Evolutionary conservation across 1,140 invertebrate genomes (phyloP).

Genomic region (Aphelenchoides fujianensis): DNA sequence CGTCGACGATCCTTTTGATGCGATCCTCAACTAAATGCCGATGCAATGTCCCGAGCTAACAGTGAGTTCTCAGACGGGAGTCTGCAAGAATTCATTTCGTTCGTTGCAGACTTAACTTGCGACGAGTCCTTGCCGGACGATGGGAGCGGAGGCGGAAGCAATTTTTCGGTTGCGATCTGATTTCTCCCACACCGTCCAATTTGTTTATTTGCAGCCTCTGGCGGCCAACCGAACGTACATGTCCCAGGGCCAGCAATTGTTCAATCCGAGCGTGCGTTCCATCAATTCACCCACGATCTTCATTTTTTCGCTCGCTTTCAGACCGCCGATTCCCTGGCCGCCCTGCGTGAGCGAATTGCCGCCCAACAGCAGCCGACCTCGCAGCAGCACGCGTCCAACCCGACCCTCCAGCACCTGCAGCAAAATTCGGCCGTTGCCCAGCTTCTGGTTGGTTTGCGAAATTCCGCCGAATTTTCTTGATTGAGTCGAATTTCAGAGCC

Average conservation of each 20-base stretch:
- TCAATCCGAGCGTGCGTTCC: conserved; percentile 1
- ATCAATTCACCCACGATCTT: no score
- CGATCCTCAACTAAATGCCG: neutral
- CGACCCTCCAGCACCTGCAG: neutral
- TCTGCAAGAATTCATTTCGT: neutral
- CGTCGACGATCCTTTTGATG: neutral
- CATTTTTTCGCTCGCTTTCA: neutral
- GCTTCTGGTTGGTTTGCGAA: neutral
- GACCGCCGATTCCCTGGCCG: neutral
- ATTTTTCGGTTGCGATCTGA: conserved; percentile 7
- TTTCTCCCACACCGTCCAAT: neutral
- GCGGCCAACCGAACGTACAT: neutral
- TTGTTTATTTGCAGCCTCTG: conserved; percentile 5
- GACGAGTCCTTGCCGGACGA: conserved; percentile 18
- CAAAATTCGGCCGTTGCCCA: neutral
- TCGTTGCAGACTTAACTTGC: conserved; percentile 21
- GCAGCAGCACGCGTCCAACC: neutral
- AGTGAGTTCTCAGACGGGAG: neutral
- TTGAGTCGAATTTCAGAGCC: conserved; percentile 1
- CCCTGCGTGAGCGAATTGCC: neutral
- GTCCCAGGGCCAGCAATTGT: neutral
- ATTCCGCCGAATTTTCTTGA: neutral
- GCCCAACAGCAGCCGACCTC: conserved; percentile 5
- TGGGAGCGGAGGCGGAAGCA: neutral
- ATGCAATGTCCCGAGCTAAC: conserved; percentile 12